Base-by-base conservation (phyloP, 2,113 vertebrate genomes). In the Rattus norvegicus region DNA sequence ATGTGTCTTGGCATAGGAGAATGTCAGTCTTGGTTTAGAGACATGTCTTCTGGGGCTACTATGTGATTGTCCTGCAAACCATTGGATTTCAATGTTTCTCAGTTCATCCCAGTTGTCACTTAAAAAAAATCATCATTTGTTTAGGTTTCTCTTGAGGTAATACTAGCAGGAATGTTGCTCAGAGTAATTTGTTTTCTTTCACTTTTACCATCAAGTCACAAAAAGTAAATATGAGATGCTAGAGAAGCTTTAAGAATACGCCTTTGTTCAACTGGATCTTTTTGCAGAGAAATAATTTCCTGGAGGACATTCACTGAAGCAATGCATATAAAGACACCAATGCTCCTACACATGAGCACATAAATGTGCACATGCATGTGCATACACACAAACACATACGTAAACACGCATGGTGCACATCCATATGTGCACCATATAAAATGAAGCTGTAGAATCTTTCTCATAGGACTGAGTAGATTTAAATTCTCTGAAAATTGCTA, bases 1-100 rank as follows among this genome's bases (percentile, higher is more conserved):
- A 24, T 24, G 0, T 0, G 10, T 7, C 2, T 61, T 7, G 1
- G 0, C 16, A n/a, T 47, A 76, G 1, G 7, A 0, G 3, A 61
- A 24, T 24, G 14, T 2, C 73, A 13, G 20, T 76, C 47, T 19
- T 0, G 0, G 0, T 14, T 26, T 10, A 33, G 24, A 54, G 19
- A 26, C 10, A 8, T 67, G 19, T 80, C 33, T 75, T 52, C 16
- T 85, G 14, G 1, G 9, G 19, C 7, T 92, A 10, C 14, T 36
- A 2, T 7, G 24, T 65, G 77, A 59, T 52, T 88, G 1, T 33
- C 24, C 30, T 61, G 6, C 16, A 69, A 67, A 33, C 11, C 17
- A 0, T 56, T 39, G 16, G 14, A 61, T 49, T 24, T 56, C 59
- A 56, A 28, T 30, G 14, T 30, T 56, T 0, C 36, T n/a, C 30